Evolutionary conservation across 2,888 invertebrate genomes (phyloP).

Genomic region (Dryadula phaetusa): DNA sequence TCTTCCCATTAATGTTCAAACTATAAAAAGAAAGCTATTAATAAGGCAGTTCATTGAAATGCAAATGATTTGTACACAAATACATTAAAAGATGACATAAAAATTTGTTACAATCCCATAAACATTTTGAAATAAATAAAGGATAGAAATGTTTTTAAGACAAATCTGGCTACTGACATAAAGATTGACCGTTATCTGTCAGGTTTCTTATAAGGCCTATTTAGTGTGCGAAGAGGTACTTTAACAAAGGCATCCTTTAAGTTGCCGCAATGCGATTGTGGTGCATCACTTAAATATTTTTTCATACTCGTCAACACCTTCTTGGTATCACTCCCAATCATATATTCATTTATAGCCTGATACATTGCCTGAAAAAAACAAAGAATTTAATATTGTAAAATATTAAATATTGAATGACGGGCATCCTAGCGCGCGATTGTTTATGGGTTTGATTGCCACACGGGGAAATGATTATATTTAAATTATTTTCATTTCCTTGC

Average conservation of each 20-base stretch:
- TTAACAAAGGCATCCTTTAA: slow-evolving; percentile 68
- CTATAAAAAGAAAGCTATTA: background rate
- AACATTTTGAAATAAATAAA: slow-evolving; percentile 17
- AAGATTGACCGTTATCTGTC: slow-evolving; percentile 53
- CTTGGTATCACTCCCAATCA: slow-evolving; percentile 86
- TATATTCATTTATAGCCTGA: slow-evolving; percentile 80
- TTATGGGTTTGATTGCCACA: no score
- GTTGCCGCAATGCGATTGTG: slow-evolving; percentile 69
- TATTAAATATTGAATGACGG: no score
- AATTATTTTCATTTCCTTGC: no score
- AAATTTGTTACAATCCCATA: slow-evolving; percentile 3
- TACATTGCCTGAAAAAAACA: slow-evolving; percentile 68
- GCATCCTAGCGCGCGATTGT: no score
- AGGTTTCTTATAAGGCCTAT: slow-evolving; percentile 52
- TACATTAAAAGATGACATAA: background rate
- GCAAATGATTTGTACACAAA: background rate
- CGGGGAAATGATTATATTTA: no score
- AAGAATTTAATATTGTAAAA: slow-evolving; percentile 28
- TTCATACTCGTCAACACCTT: slow-evolving; percentile 83
- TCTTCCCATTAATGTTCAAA: background rate
- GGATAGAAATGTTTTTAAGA: background rate
- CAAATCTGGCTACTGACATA: slow-evolving; percentile 1
- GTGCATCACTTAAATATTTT: slow-evolving; percentile 61
- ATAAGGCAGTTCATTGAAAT: background rate
- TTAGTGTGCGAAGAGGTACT: slow-evolving; percentile 61